Base-by-base conservation (phyloP, 1,140 invertebrate species). In the Drosophila tani region DNA sequence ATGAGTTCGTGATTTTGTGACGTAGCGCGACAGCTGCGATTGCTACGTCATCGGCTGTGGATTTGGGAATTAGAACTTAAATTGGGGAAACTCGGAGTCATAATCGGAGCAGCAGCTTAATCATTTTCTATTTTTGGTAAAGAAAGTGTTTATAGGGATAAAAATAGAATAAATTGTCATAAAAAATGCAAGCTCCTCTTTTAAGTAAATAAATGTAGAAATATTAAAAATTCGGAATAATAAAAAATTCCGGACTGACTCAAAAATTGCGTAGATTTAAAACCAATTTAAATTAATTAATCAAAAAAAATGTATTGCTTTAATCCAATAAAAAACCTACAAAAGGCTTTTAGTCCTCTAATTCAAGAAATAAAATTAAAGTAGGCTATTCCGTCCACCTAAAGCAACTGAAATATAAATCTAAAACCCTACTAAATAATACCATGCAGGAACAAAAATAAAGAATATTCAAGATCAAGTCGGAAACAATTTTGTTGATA, bases 1-100 rank as follows among this genome's bases (percentile, higher is more conserved):
- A 70, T 46, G 40, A 68, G 63, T 55, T 38, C 3, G 49, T 51
- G 67, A 68, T 70, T 70, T 68, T 19, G 49, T 70, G 63, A 66
- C 63, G 63, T 63, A 56, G 35, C 53, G 35, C 53, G 32, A 55
- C 27, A 32, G 51, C 51, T 64, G 11, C 19, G n/a, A 41, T 64
- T 43, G 19, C 32, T 56, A 56, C 53, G 53, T 56, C 53, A 56
- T 56, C 2, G 53, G 8, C 21, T 55, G 32, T 55, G 35, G 5
- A 15, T 7, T 21, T 21, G 32, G 14, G 8, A n/a, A 21, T 11
- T 4, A 9, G 14, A 9, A 55, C 8, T 9, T 32, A 32, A 32
- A 9, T 8, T 5, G 0, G 29, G 29, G 2, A 14, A 21, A 55
- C 5, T 21, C 21, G 17, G 19, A 55, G 51, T 11, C 9, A 12